Conservation (phyloP, 2,888 invertebrate genomes). For the Cecidostiba fungosa region DNA sequence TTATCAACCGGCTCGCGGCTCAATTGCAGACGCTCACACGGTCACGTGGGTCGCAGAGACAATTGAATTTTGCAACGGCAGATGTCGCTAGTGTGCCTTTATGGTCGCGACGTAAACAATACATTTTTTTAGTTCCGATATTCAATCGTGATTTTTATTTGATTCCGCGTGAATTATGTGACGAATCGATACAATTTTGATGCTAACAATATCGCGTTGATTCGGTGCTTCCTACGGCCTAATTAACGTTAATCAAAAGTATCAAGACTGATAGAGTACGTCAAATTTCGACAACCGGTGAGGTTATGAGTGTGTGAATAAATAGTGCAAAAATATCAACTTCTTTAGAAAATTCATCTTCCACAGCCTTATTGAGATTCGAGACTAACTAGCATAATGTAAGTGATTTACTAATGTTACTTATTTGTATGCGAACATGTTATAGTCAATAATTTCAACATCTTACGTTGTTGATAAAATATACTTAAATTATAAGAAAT, state of each 20-base stretch:
- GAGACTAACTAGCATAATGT: not conserved
- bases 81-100: not conserved
- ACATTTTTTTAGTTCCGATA: not conserved
- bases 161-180: not conserved
- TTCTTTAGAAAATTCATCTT: not conserved
- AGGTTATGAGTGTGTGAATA: not conserved
- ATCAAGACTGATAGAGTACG: not conserved
- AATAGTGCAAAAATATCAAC: not conserved
- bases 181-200: not conserved
- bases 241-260: not conserved
- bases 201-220: not conserved
- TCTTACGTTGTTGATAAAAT: too few relatives aligned
- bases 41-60: not conserved
- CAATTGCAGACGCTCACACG: not conserved
- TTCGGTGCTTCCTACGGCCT: not conserved
- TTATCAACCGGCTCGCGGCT: slow-evolving; percentile 9
- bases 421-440: too few relatives aligned
- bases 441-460: too few relatives aligned
- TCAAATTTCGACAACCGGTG: not conserved
- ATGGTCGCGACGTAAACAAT: not conserved
- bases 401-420: not conserved
- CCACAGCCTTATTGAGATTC: not conserved
- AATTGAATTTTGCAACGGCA: not conserved
- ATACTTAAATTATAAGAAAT: too few relatives aligned
- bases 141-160: not conserved